Evolutionary conservation across 1,140 invertebrate genomes (phyloP).

Genomic region (Euura saliciscinereae): DNA sequence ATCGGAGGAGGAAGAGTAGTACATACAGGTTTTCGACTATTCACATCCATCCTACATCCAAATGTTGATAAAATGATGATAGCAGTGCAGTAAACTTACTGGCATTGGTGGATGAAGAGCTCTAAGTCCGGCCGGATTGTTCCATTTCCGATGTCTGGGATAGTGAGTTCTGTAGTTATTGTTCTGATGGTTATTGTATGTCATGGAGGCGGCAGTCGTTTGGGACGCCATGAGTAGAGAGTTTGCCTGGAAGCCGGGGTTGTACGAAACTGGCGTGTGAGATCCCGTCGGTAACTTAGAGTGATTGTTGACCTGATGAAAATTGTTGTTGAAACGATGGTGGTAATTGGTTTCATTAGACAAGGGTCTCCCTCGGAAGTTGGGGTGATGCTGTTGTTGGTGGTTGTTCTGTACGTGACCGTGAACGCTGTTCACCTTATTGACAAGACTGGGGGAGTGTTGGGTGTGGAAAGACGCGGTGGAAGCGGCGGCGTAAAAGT

Average conservation of each 20-base stretch:
- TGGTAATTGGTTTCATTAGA: conserved; percentile 17
- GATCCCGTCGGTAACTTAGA: not conserved
- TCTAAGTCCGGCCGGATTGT: conserved; percentile 33
- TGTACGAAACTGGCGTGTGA: not conserved
- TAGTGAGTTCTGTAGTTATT: conserved; percentile 22
- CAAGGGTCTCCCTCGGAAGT: not conserved
- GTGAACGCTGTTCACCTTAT: conserved; percentile 8
- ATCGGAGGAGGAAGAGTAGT: not conserved
- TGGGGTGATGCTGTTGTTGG: conserved; percentile 21
- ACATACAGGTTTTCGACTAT: too few species aligned
- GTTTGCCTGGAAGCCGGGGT: conserved; percentile 12
- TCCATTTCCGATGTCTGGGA: conserved; percentile 47
- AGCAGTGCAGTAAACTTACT: conserved; percentile 34
- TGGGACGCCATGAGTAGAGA: conserved; percentile 25
- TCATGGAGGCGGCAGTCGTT: conserved; percentile 24
- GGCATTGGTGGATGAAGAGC: conserved; percentile 41
- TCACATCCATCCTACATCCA: too few species aligned
- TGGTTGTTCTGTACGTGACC: conserved; percentile 19
- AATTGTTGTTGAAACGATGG: conserved; percentile 25
- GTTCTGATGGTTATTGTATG: conserved; percentile 31
- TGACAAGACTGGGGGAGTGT: conserved; percentile 8
- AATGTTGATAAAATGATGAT: too few species aligned
- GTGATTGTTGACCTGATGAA: not conserved
- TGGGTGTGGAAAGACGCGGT: conserved; percentile 28
- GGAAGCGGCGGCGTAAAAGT: conserved; percentile 26